Evolutionary conservation across 2,113 vertebrate genomes (phyloP).

Genomic region (Sceloporus tristichus): DNA sequence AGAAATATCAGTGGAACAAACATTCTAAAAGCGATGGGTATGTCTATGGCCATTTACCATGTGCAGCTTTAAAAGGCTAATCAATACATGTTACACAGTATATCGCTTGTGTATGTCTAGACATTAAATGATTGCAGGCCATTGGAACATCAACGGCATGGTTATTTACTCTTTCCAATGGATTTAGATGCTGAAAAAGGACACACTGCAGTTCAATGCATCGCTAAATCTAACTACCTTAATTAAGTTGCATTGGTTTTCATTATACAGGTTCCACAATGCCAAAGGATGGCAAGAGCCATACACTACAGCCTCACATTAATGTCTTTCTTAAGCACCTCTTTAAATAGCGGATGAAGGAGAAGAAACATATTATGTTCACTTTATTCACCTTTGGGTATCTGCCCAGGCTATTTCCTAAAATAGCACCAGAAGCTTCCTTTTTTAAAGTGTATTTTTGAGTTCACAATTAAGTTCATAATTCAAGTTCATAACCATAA

Average conservation of each 20-base stretch:
- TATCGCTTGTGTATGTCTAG: slow-evolving; percentile 31
- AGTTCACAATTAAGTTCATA: neutral
- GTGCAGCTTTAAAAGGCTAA: slow-evolving; percentile 21
- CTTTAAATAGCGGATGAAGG: neutral
- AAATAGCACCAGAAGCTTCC: neutral
- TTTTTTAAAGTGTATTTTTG: neutral
- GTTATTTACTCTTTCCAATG: slow-evolving; percentile 44
- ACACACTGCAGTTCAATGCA: slow-evolving; percentile 43
- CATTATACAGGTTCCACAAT: slow-evolving; percentile 26
- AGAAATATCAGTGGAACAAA: slow-evolving; percentile 30
- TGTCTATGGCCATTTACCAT: slow-evolving; percentile 9
- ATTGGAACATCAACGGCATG: slow-evolving; percentile 45
- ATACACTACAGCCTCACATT: neutral
- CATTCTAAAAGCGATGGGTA: slow-evolving; percentile 22
- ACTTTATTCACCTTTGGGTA: neutral
- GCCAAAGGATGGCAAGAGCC: slow-evolving; percentile 5
- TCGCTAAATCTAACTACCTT: slow-evolving; percentile 50
- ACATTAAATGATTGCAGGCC: slow-evolving; percentile 37
- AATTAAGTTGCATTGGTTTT: slow-evolving; percentile 44
- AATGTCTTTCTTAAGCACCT: slow-evolving; percentile 4
- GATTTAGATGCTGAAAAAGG: slow-evolving; percentile 35
- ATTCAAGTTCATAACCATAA: neutral
- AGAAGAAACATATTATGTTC: neutral
- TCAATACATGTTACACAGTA: neutral
- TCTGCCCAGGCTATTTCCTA: neutral